Conservation (phyloP, 2,888 invertebrate genomes). For the Parnassius orleans region DNA sequence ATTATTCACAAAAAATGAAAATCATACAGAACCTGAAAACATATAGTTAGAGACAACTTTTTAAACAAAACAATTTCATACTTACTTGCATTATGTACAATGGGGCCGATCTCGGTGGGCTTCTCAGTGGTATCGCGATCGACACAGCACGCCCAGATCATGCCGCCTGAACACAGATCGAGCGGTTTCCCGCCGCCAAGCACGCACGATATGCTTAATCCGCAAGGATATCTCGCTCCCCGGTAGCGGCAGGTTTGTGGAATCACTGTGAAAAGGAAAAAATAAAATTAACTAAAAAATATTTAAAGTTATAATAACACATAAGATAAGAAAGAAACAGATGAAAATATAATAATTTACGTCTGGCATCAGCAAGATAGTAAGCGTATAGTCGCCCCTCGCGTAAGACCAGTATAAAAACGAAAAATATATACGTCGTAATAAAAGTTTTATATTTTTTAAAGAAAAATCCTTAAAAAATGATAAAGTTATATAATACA, state of each 20-base stretch:
- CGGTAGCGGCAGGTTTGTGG: constrained; percentile 93
- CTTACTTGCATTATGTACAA: constrained; percentile 94
- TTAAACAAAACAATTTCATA: constrained; percentile 39
- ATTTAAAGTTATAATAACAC: too few relatives aligned
- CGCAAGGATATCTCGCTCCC: constrained; percentile 93
- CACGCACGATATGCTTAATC: constrained; percentile 94
- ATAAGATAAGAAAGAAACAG: too few relatives aligned
- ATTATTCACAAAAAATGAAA: too few relatives aligned
- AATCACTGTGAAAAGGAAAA: constrained; percentile 85
- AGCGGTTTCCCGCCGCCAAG: constrained; percentile 92
- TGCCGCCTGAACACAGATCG: constrained; percentile 95
- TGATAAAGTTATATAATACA: too few relatives aligned
- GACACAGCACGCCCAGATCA: constrained; percentile 97
- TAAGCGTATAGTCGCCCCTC: too few relatives aligned
- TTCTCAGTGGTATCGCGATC: constrained; percentile 84
- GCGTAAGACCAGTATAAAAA: too few relatives aligned
- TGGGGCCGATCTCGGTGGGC: constrained; percentile 81
- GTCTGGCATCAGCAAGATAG: too few relatives aligned
- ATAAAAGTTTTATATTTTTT: too few relatives aligned
- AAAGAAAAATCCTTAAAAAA: too few relatives aligned
- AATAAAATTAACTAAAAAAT: not conserved
- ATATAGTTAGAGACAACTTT: not conserved
- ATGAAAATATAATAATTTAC: too few relatives aligned
- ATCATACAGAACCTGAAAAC: not conserved
- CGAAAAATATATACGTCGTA: too few relatives aligned